A percentile compares a stretch with the other conserved stretches of the same genome.
Conservation (phyloP, 2,113 vertebrate genomes). For the Tamias sibiricus region DNA sequence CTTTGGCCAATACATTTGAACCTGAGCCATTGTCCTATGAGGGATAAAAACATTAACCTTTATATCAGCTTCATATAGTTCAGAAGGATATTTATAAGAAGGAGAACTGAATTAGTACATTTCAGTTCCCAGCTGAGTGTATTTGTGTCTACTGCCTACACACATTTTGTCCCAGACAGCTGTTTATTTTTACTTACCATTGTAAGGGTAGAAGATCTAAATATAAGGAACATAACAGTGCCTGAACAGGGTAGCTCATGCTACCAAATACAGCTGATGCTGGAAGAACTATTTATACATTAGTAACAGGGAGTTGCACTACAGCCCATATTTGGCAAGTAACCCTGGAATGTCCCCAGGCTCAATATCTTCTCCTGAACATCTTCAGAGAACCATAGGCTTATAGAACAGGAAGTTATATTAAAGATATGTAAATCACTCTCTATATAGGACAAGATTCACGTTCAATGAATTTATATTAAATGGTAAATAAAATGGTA, state of each 20-base stretch:
- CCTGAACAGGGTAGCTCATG: background rate
- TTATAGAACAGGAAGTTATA: background rate
- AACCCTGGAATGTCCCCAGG: background rate
- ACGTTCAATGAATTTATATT: background rate
- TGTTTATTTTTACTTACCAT: background rate
- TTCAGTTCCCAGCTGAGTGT: background rate
- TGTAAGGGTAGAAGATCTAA: background rate
- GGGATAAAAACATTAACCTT: background rate
- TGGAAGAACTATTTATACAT: background rate
- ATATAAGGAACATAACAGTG: background rate
- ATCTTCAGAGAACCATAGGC: background rate
- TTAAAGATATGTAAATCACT: background rate
- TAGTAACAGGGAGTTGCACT: background rate
- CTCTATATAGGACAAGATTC: background rate
- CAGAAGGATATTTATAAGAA: background rate
- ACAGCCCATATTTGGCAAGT: background rate
- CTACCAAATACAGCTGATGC: background rate
- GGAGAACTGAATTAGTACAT: background rate
- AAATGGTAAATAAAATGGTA: background rate
- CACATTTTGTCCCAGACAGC: background rate
- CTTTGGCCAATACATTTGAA: background rate
- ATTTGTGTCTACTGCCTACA: background rate
- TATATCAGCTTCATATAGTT: background rate
- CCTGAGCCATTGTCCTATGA: background rate
- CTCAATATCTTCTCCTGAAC: background rate